Evolutionary conservation across 2,888 invertebrate species (phyloP), one percentile per base, ranked within the genome.

Genomic region (Calliopum simillimum): DNA sequence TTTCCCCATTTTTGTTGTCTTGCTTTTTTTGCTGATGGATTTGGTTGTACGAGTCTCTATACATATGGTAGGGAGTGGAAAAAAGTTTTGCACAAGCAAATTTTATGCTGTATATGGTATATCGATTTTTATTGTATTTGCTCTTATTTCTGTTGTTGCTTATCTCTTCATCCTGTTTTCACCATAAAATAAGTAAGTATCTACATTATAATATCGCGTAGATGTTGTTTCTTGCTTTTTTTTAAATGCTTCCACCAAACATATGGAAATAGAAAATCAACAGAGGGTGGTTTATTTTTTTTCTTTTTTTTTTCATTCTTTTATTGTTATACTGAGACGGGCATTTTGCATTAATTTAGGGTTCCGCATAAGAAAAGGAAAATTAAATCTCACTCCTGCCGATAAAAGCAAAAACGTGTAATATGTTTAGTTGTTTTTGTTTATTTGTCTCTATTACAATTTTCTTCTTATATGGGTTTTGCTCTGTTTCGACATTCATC

Each of bases 241-340:
- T 44, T 12, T 14, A 44, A 19, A 44, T 44, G 44, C 25, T 58
- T 14, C 44, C 21, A 59, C 16, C 14, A 21, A 19, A 44, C 33
- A 33, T 33, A 33, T 33, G 65, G 21, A n/a, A 56, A 25, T 21
- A 49, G 16, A 16, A 19, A 21, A 13, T 23, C 12, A 56, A 11
- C 61, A 21, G 55, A 55, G 65, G 65, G 65, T 65, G 65, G 65
- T 43, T 65, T 65, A 53, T 41, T 21, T 51, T 51, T 51, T 19
- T 53, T 41, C 13, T 33, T 6, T 19, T 53, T 51, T 11, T 43
- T 65, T 65, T 19, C 14, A 55, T 44, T 53, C 23, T 12, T 55
- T 62, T 47, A 33, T 33, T 33, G 33, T 5, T 33, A 8, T 33
- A 33, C 33, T 4, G n/a, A n/a, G n/a, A 33, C 33, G 33, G 33